A percentile compares a stretch with the other conserved stretches of the same genome.
phyloP scores from a whole-genome alignment of 2,888 invertebrate genomes.

The Zelleria hepariella region DNA sequence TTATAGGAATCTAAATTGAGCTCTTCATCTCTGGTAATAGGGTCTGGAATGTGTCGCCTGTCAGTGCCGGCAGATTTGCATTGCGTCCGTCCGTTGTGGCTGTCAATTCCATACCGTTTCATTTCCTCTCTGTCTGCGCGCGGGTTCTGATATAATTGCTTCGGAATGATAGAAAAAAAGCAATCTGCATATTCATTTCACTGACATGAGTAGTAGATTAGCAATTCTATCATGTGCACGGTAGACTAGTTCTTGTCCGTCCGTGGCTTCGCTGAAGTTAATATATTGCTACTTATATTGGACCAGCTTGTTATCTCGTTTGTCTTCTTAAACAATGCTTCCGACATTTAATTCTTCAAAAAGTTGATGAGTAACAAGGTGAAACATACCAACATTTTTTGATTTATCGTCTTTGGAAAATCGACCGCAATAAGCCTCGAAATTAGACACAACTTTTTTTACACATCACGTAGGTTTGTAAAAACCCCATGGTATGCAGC shows the following conservation, averaged over 20 bases:
- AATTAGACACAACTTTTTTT: too few relatives aligned
- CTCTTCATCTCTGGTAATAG: slow-evolving; percentile 34
- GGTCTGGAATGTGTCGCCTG: slow-evolving; percentile 29
- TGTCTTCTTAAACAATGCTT: too few relatives aligned
- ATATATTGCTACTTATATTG: too few relatives aligned
- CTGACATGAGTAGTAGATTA: background rate
- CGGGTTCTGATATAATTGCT: background rate
- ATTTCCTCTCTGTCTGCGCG: slow-evolving; percentile 31
- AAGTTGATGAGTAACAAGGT: too few relatives aligned
- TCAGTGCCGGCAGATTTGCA: slow-evolving; percentile 45
- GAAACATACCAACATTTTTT: too few relatives aligned
- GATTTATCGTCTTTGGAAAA: too few relatives aligned
- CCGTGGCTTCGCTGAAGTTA: background rate
- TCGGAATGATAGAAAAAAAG: background rate
- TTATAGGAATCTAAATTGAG: slow-evolving; percentile 42
- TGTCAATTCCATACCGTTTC: slow-evolving; percentile 44
- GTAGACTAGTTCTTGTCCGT: background rate
- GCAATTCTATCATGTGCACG: background rate
- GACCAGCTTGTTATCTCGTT: too few relatives aligned
- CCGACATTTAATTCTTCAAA: too few relatives aligned
- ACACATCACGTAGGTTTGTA: too few relatives aligned
- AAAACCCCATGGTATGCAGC: too few relatives aligned
- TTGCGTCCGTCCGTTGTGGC: slow-evolving; percentile 44
- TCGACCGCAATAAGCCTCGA: too few relatives aligned
- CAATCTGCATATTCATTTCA: background rate